Evolutionary conservation across 2,113 vertebrate genomes (phyloP).

Genomic region (Osmerus mordax): DNA sequence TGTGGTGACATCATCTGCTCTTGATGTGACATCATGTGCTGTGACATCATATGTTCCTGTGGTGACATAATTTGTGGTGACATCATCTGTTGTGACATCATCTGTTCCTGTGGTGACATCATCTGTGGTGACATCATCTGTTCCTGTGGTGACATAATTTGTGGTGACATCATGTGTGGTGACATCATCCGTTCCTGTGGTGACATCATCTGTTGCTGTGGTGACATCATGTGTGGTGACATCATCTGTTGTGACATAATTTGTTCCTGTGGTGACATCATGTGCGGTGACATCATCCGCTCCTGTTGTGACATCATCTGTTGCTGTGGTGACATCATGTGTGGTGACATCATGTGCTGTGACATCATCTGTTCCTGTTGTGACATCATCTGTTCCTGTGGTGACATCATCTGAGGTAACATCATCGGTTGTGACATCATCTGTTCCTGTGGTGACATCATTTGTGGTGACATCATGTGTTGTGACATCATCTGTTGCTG

Average conservation of each 20-base stretch:
- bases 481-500: conserved; percentile 9
- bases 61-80: conserved; percentile 22
- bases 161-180: conserved; percentile 32
- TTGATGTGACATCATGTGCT: conserved; percentile 18
- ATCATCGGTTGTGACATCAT: conserved; percentile 41
- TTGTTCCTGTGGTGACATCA: conserved; percentile 35
- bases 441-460: conserved; percentile 32
- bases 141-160: conserved; percentile 28
- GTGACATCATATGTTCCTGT: conserved; percentile 34
- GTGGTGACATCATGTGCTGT: neutral
- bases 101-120: conserved; percentile 25
- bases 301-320: neutral
- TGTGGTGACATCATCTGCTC: conserved; percentile 15
- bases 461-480: conserved; percentile 35
- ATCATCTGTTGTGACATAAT: conserved; percentile 41
- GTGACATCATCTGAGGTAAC: conserved; percentile 8
- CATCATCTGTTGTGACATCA: conserved; percentile 27
- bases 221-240: conserved; percentile 33
- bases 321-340: neutral
- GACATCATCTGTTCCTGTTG: neutral
- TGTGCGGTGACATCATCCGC: neutral
- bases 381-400: neutral
- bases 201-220: conserved; percentile 20
- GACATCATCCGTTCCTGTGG: conserved; percentile 29
- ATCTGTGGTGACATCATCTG: neutral